Percentiles rank a stretch among this genome's conserved stretches.
Conservation (phyloP, 2,888 invertebrate genomes). For the Campoletis raptor region DNA sequence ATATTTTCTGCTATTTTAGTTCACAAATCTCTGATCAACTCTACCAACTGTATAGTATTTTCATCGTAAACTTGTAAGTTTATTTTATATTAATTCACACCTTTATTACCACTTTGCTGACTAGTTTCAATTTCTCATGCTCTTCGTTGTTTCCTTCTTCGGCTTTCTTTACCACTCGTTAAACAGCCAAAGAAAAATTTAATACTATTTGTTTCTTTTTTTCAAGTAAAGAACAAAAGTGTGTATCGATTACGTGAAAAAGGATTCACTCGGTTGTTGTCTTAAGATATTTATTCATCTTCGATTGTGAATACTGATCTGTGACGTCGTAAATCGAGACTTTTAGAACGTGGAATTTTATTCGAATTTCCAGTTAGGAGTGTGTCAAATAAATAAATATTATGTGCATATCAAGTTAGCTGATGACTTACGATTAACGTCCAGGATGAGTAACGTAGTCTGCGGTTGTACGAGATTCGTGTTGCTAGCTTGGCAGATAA, state of each 20-base stretch:
- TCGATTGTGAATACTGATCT: not conserved
- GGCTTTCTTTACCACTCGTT: no score
- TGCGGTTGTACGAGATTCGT: constrained; percentile 93
- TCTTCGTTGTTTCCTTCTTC: not conserved
- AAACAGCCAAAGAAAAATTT: no score
- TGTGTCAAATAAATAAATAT: not conserved
- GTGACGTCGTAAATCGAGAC: not conserved
- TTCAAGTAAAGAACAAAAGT: no score
- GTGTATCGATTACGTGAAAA: no score
- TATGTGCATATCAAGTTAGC: not conserved
- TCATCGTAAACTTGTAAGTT: not conserved
- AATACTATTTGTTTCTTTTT: no score
- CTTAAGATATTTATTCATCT: not conserved
- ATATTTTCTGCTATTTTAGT: not conserved
- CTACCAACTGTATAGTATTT: not conserved
- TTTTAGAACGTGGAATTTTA: not conserved
- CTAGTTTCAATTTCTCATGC: not conserved
- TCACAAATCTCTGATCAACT: not conserved
- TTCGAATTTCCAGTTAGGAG: not conserved
- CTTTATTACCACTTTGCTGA: not conserved
- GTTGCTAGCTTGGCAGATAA: constrained; percentile 95
- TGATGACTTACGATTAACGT: constrained; percentile 92
- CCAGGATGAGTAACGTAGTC: constrained; percentile 92
- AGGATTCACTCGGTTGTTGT: not conserved
- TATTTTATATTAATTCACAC: not conserved